Base-by-base conservation (phyloP, 2,113 vertebrate genomes). In the Vulpes vulpes region DNA sequence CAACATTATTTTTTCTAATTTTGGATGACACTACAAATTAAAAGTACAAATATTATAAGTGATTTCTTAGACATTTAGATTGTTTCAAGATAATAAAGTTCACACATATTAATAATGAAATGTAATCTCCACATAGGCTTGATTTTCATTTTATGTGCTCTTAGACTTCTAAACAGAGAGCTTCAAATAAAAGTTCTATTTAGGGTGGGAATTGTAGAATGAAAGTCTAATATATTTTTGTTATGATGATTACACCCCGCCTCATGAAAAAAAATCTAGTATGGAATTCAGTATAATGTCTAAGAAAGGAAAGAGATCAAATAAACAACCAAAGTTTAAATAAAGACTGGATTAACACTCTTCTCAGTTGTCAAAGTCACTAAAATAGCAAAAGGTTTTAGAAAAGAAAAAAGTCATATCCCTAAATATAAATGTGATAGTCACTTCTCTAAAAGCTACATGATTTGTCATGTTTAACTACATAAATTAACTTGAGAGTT, bases 341-440 rank as follows among this genome's bases (percentile, higher is more conserved):
- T 96, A 91, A 89, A 81, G 85, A 64, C 6, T 69, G 22, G 17
- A 78, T 92, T 96, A 95, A 5, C 38, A 87, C 53, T 93, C 25
- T 76, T 95, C 96, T 97, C 67, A 76, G 67, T 87, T 96, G 92
- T 89, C 91, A 91, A 91, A 95, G 64, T 93, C 76, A 84, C 38
- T 87, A 90, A 94, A 89, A 97, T 96, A 97, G 87, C 15, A 83
- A 76, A n/a, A 53, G 89, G 79, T 94, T 92, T 96, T 92, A 59
- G 74, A 84, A 94, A 74, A 89, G 38, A 78, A 89, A 59, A 93
- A 96, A 94, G 55, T 95, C 92, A 85, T 96, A 74, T 84, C 19
- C 14, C 19, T 96, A 97, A 97, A 95, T 89, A 79, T 87, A 88
- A 97, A 92, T n/a, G 3, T 69, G 88, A 90, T 53, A 92, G 25